phyloP scores from a whole-genome alignment of 2,797 vertebrate genomes.

The Microctenopoma lineatum region DNA sequence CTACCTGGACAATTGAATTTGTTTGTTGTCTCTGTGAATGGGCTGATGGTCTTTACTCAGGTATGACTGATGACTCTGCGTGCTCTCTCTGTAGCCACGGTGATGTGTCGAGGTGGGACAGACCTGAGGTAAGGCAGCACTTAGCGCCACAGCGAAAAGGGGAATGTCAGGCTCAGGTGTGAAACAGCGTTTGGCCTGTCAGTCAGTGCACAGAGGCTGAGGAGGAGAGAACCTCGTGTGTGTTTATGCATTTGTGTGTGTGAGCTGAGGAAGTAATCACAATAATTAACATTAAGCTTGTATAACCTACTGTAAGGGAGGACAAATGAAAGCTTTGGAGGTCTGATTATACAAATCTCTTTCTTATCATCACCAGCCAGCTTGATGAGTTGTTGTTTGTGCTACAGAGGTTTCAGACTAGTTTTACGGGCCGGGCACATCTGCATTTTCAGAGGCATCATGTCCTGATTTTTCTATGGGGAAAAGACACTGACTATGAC shows the following conservation, averaged over 20 bases:
- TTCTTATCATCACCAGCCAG: too few relatives aligned
- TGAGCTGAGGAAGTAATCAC: conserved; percentile 1
- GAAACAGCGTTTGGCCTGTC: conserved; percentile 29
- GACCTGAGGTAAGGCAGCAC: conserved; percentile 37
- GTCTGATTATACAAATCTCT: too few relatives aligned
- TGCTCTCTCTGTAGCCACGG: background rate
- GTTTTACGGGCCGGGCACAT: too few relatives aligned
- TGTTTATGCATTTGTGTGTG: conserved; percentile 25
- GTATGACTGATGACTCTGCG: conserved; percentile 25
- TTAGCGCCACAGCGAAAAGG: conserved; percentile 46
- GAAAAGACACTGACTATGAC: too few relatives aligned
- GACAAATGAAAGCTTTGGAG: background rate
- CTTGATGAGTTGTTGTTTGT: too few relatives aligned
- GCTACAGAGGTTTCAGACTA: too few relatives aligned
- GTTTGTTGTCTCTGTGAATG: conserved; percentile 14
- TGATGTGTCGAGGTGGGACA: conserved; percentile 28
- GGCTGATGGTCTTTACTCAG: background rate
- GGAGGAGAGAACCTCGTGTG: background rate
- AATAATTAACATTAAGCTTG: conserved; percentile 20
- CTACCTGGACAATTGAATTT: conserved; percentile 16
- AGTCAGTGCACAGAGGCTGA: conserved; percentile 16
- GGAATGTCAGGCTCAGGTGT: conserved; percentile 48
- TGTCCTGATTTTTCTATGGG: too few relatives aligned
- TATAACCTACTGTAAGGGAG: background rate
- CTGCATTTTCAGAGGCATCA: too few relatives aligned